These are phyloP conservation scores for Harpegnathos saltator DNA, from an alignment of 1,140 invertebrate genomes.

Conservation along the genomic window DNA sequence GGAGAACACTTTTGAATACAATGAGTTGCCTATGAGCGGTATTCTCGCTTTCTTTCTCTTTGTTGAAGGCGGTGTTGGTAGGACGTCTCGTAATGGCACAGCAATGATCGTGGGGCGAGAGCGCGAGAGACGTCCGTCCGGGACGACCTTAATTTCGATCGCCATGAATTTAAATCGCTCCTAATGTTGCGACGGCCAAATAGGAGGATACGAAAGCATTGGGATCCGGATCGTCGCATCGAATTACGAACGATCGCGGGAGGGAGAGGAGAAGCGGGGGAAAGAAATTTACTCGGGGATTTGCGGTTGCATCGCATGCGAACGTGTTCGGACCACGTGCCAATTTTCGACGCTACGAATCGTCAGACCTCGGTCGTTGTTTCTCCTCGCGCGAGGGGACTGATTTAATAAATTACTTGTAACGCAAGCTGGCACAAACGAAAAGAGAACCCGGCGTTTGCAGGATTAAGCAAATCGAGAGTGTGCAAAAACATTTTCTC, in stretches of 20 bases:
- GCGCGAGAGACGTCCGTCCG: slow-evolving; percentile 49
- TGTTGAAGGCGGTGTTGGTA: not conserved
- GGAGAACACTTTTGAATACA: slow-evolving; percentile 54
- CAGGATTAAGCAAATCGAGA: too few species aligned
- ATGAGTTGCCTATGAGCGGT: slow-evolving; percentile 51
- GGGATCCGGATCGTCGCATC: slow-evolving; percentile 39
- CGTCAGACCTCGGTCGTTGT: not conserved
- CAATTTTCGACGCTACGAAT: slow-evolving; percentile 13
- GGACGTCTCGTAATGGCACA: slow-evolving; percentile 32
- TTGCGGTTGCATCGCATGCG: not conserved
- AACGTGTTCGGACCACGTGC: not conserved
- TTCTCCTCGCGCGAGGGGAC: not conserved
- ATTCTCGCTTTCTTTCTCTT: not conserved
- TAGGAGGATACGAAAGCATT: slow-evolving; percentile 55
- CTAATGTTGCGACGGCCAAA: slow-evolving; percentile 52
- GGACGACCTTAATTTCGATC: slow-evolving; percentile 59
- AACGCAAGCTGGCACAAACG: too few species aligned
- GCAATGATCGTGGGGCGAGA: slow-evolving; percentile 35
- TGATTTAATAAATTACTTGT: not conserved
- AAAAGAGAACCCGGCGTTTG: too few species aligned
- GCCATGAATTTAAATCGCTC: slow-evolving; percentile 63
- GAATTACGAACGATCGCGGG: slow-evolving; percentile 34
- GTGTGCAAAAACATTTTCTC: too few species aligned
- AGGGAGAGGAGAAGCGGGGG: not conserved
- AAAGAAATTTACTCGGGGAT: not conserved